phyloP scores from a whole-genome alignment of 2,888 invertebrate species.

The Kryphioiulus occultus region DNA sequence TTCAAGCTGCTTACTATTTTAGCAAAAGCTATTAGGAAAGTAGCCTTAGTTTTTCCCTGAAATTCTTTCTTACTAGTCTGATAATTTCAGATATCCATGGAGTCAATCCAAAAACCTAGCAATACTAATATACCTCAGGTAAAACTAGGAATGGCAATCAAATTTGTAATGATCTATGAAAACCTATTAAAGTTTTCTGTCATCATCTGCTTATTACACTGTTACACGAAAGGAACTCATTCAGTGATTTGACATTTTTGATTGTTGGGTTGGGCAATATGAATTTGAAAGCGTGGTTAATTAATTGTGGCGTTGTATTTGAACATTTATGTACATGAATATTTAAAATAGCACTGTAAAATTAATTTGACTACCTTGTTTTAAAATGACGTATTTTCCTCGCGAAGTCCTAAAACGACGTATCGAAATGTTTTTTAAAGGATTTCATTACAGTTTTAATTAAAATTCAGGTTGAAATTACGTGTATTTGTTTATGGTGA shows the following conservation, averaged over 20 bases:
- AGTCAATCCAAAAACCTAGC: not conserved
- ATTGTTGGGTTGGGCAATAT: not conserved
- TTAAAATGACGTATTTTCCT: not conserved
- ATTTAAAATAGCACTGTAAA: not conserved
- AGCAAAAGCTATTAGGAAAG: too few relatives aligned
- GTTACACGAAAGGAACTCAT: not conserved
- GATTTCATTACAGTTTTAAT: not conserved
- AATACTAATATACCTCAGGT: not conserved
- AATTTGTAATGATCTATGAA: not conserved
- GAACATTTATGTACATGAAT: not conserved
- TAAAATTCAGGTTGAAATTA: not conserved
- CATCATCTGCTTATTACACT: not conserved
- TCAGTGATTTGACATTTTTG: not conserved
- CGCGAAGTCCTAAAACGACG: not conserved
- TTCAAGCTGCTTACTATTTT: not conserved
- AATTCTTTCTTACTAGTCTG: not conserved
- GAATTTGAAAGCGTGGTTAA: not conserved
- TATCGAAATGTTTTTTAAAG: not conserved
- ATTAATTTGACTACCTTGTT: not conserved
- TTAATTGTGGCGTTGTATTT: not conserved
- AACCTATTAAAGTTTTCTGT: not conserved
- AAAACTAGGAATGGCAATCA: not conserved
- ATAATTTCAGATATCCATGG: not conserved
- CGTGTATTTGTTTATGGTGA: not conserved
- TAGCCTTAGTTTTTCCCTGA: not conserved